Conservation (phyloP, 2,113 vertebrate genomes). For the Lepisosteus osseus region DNA sequence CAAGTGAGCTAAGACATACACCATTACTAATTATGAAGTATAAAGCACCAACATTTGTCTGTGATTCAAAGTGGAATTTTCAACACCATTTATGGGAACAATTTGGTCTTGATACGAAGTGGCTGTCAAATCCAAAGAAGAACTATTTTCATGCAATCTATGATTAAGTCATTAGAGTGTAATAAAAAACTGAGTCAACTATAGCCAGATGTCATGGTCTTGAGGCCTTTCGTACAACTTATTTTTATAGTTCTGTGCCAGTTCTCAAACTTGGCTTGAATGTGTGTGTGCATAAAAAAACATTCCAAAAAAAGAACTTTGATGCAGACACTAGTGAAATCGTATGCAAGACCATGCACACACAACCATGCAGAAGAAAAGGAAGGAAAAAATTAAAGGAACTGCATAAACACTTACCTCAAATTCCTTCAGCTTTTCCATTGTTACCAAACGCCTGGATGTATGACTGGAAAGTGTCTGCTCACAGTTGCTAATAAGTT, state of each 20-base stretch:
- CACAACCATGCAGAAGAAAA: background rate
- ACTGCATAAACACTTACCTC: conserved; percentile 67
- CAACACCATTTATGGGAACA: conserved; percentile 58
- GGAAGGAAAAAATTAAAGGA: background rate
- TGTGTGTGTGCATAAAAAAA: conserved; percentile 1
- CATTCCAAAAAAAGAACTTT: conserved; percentile 14
- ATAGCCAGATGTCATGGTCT: conserved; percentile 61
- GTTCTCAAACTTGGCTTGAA: background rate
- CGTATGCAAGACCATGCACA: background rate
- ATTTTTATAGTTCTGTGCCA: conserved; percentile 27
- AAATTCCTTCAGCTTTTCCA: conserved; percentile 93
- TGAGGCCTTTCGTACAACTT: conserved; percentile 35
- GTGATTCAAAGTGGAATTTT: conserved; percentile 27
- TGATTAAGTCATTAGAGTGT: conserved; percentile 62
- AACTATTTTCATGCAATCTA: conserved; percentile 62
- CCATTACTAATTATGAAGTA: no score
- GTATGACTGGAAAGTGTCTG: conserved; percentile 94
- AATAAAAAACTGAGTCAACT: conserved; percentile 56
- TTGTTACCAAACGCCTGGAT: conserved; percentile 87
- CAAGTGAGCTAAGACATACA: no score
- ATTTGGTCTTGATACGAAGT: conserved; percentile 62
- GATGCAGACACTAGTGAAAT: background rate
- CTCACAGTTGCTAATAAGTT: conserved; percentile 90
- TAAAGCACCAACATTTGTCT: conserved; percentile 14
- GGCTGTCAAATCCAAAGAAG: conserved; percentile 62